Base-by-base conservation (phyloP, 2,113 vertebrate genomes). In the Nycticryphes semicollaris region DNA sequence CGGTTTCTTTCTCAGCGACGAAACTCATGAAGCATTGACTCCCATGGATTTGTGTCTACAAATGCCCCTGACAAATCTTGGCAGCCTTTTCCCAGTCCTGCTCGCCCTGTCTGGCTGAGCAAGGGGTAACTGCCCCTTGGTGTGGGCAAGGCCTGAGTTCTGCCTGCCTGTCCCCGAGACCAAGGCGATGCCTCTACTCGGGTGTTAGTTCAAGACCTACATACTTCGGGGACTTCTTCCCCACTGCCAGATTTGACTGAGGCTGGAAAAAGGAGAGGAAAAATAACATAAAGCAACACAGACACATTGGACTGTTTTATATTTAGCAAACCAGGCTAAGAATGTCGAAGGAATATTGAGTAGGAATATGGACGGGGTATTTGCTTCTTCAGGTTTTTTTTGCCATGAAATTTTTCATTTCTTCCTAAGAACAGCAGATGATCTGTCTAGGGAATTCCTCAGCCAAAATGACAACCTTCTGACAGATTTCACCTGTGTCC, bases 241-340 rank as follows among this genome's bases (percentile, higher is more conserved):
- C 79, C 45, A 23, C 45, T 83, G 72, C 67, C 51, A 70, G 37
- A 75, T 85, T 77, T 74, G 68, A 69, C 33, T 39, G 86, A 67
- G 64, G 5, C 28, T 63, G 56, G 51, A 90, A 51, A 79, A 90
- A 60, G 30, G 39, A 76, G 72, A 45, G 63, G 31, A 17, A 10
- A 80, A 84, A 89, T 75, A 7, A 63, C 79, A 80, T 4, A 45
- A n/a, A 94, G 37, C 43, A 41, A 23, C 28, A 59, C 60, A 48
- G 62, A 54, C 9, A 4, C 20, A 31, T 90, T 76, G 62, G 62
- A 15, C 53, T 39, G 54, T 12, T 82, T 63, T 95, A 93, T 93
- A 94, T 96, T 92, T 95, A 94, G 93, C 89, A 92, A 93, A 35
- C 41, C 22, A 82, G 43, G 81, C 87, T 95, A 95, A 94, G 91